Evolutionary conservation across 1,140 invertebrate genomes (phyloP), one percentile per base, ranked within the genome.

Genomic region (Carposina sasakii): DNA sequence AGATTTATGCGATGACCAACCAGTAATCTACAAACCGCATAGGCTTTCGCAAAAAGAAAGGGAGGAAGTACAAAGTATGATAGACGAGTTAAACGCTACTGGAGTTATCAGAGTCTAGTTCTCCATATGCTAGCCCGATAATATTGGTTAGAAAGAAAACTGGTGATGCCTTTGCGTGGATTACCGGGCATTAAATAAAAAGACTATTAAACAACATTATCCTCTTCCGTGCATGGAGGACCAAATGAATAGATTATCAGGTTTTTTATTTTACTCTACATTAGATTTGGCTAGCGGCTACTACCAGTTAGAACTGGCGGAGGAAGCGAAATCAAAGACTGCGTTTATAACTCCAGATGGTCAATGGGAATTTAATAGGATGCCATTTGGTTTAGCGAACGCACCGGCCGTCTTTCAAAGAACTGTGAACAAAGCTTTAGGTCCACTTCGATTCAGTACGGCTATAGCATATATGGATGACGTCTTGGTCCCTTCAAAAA

Each of bases 321-420:
- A 41, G 16, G 48, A 55, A 20, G 42, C 52, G 8, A 45, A 39
- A 46, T 4, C 23, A 48, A 16, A 65, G 56, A 82, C 81, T 0
- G 74, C 65, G 0, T 77, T 78, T 30, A 48, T 63, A 2, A 73
- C 69, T 2, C 56, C 45, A 9, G 62, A 66, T 16, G 63, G 61
- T 1, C 48, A 62, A 10, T 81, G 41, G 37, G 46, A 81, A 37
- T 77, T 56, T 26, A 52, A 54, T 6, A 39, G 52, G n/a, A 48
- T 77, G 39, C 71, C 72, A 3, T 79, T 74, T 52, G 36, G 36
- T 2, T 20, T 39, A 9, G 17, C 48, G 9, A 73, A 67, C 46
- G 57, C 59, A 0, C 57, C 69, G 0, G 51, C 57, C 1, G 56
- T 50, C 0, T 81, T 83, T 36, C 58, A 73, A 24, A 31, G 61